Evolutionary conservation across 2,797 vertebrate species (phyloP).

Genomic region (Cuculus canorus): DNA sequence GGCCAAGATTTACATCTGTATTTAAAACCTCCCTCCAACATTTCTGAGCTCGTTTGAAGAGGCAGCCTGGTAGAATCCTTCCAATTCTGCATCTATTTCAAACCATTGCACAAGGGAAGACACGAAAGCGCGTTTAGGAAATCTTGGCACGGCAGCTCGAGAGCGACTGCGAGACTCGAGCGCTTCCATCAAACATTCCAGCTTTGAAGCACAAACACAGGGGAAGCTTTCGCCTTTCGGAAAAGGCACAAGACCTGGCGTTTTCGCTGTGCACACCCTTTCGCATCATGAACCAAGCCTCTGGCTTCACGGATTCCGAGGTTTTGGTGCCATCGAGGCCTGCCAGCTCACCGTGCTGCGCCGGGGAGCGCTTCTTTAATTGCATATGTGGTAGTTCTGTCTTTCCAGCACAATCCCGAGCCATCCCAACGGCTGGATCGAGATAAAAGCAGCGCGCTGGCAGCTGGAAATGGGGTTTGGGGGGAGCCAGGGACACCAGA

Average conservation of each 20-base stretch:
- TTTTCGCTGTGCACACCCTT: background rate
- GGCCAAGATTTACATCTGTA: background rate
- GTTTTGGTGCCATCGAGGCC: background rate
- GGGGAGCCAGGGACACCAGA: background rate
- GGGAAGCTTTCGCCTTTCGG: background rate
- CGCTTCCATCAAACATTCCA: background rate
- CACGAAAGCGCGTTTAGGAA: background rate
- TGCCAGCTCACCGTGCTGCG: background rate
- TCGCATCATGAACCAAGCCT: background rate
- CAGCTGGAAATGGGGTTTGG: background rate
- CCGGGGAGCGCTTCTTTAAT: background rate
- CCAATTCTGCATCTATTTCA: background rate
- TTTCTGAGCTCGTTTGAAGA: background rate
- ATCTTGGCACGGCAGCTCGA: background rate
- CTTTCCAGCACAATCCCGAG: slow-evolving; percentile 33
- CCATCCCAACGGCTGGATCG: background rate
- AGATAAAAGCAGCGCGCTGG: background rate
- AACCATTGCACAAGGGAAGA: background rate
- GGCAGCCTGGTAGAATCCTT: background rate
- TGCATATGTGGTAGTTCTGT: background rate
- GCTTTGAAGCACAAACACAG: background rate
- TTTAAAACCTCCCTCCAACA: background rate
- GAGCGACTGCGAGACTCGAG: slow-evolving; percentile 36
- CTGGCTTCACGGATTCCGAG: background rate
- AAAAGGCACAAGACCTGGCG: background rate